Evolutionary conservation across 2,797 vertebrate genomes (phyloP), one percentile per base, ranked within the genome.

Genomic region (Sebastes hubbsi): DNA sequence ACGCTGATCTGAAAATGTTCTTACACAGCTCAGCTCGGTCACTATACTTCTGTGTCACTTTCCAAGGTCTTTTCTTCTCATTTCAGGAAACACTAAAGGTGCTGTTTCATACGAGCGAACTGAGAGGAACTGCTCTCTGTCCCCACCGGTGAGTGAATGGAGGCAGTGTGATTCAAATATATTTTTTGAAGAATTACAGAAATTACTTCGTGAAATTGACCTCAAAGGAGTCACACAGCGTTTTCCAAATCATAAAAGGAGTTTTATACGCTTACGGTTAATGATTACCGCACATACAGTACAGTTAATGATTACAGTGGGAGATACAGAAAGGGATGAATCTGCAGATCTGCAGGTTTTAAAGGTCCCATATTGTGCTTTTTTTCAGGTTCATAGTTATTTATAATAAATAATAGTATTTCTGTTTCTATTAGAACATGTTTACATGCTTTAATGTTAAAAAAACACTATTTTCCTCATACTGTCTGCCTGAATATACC

Each of bases 121-220:
- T 0, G 93, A 96, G 75, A 95, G 95, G 82, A 96, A 96, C 92
- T 96, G 96, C 84, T 93, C 95, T 0, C 6, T 77, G n/a, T 81
- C 64, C 29, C 95, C 95, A 20, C 95, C 92, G 77, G 96, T 96
- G 86, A 87, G n/a, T 69, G 22, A 76, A 38, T 55, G 20, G 18
- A 8, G 29, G 20, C 12, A 6, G 4, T 38, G 0, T 18, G 2
- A 56, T 25, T 27, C 0, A 58, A 36, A 58, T 3, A 30, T 0
- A 0, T 2, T 42, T 42, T 42, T 42, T 18, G 18, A 52, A 52
- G 4, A n/a, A 29, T n/a, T 59, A 3, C 58, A 61, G 13, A 61
- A 32, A 24, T 16, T 0, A 49, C 2, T 0, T 30, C 0, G 2
- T 67, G 30, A 68, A 58, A 52, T 54, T 67, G 30, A 82, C 32